phyloP scores from a whole-genome alignment of 2,888 invertebrate species.

The Acronicta leporina region DNA sequence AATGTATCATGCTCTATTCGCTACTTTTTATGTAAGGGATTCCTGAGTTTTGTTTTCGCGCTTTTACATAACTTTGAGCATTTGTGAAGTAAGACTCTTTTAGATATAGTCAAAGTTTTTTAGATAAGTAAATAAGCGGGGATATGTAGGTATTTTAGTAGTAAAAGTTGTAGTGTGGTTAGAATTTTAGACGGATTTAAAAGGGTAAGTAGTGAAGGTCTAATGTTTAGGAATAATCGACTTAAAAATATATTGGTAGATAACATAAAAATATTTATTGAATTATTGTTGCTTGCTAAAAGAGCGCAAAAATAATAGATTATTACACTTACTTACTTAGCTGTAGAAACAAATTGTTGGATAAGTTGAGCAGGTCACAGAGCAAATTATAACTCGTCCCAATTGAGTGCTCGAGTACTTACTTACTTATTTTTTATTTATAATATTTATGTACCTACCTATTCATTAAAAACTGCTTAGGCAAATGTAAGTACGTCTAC shows the following conservation, averaged over 20 bases:
- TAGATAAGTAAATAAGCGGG: too few species aligned
- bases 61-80: constrained; percentile 10
- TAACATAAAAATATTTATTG: too few species aligned
- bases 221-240: constrained; percentile 12
- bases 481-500: too few species aligned
- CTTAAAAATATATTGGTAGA: too few species aligned
- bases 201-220: constrained; percentile 40
- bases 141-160: too few species aligned
- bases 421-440: not conserved
- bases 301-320: not conserved
- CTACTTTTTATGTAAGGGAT: constrained; percentile 12
- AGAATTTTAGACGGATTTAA: constrained; percentile 33
- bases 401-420: constrained; percentile 4
- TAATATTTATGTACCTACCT: too few species aligned
- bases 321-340: not conserved
- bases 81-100: constrained; percentile 5
- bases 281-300: constrained; percentile 12
- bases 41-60: constrained; percentile 26
- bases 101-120: too few species aligned
- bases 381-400: constrained; percentile 29
- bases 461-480: too few species aligned
- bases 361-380: constrained; percentile 26
- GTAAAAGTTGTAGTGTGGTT: constrained; percentile 19
- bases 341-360: not conserved
- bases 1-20: constrained; percentile 21